A percentile compares a stretch with the other conserved stretches of the same genome.
These are phyloP conservation scores for Penaeus vannamei DNA, from an alignment of 1,140 invertebrate species.

Conservation along the genomic window DNA sequence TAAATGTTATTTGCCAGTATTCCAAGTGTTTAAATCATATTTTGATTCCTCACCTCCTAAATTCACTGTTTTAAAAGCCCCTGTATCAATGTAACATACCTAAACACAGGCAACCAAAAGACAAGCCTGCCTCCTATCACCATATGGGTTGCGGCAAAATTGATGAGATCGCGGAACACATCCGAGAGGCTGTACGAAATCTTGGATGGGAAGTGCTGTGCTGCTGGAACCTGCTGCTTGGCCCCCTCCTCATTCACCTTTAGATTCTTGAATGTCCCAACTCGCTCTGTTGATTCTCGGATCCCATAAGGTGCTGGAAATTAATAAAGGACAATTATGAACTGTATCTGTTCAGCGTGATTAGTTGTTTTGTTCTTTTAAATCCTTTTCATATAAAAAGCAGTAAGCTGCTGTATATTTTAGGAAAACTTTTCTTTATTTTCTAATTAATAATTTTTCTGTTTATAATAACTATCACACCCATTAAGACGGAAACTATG, in stretches of 20 bases:
- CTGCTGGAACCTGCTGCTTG: slow-evolving; percentile 76
- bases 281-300: slow-evolving; percentile 88
- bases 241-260: slow-evolving; percentile 68
- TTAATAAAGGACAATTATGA: background rate
- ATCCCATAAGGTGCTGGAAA: slow-evolving; percentile 89
- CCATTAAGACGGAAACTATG: background rate
- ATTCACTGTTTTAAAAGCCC: no score
- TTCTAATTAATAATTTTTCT: background rate
- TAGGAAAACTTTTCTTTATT: background rate
- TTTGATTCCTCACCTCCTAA: no score
- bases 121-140: slow-evolving; percentile 85
- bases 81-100: slow-evolving; percentile 23
- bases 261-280: slow-evolving; percentile 77
- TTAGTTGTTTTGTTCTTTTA: no score
- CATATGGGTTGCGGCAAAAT: slow-evolving; percentile 85
- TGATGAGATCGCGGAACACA: slow-evolving; percentile 87
- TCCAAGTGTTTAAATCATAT: no score
- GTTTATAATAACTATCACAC: background rate
- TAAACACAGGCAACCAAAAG: slow-evolving; percentile 90
- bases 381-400: no score
- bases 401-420: no score
- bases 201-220: slow-evolving; percentile 87
- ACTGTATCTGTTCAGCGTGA: no score
- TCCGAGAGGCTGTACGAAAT: slow-evolving; percentile 86
- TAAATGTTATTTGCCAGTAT: no score